phyloP scores from a whole-genome alignment of 2,113 vertebrate species.

The Phylloscopus trochiloides region DNA sequence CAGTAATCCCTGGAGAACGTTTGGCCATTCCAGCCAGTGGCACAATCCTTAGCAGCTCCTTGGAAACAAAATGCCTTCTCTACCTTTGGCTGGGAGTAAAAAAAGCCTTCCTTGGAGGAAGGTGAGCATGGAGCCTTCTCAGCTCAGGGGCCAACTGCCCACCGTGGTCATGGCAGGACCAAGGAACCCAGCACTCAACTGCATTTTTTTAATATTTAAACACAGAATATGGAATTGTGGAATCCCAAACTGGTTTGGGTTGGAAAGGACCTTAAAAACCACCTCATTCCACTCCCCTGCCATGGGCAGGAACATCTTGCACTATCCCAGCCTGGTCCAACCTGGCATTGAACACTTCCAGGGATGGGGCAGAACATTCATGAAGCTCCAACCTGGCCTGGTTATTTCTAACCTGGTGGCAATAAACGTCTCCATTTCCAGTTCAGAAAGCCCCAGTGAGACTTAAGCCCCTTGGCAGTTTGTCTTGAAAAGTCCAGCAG shows the following conservation, averaged over 20 bases:
- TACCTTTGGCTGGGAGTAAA: neutral
- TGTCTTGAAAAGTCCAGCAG: neutral
- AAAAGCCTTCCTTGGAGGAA: neutral
- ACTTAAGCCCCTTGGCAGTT: neutral
- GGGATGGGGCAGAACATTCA: neutral
- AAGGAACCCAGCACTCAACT: neutral
- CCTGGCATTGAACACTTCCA: neutral
- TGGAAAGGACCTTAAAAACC: neutral
- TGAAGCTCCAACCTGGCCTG: neutral
- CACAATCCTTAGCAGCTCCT: neutral
- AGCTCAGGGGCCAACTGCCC: neutral
- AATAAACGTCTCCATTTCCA: neutral
- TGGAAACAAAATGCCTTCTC: neutral
- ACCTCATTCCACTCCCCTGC: neutral
- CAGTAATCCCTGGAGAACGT: neutral
- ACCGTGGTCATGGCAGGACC: accelerated
- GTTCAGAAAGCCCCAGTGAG: neutral
- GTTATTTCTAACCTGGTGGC: neutral
- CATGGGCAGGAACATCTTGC: neutral
- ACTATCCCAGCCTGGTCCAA: neutral
- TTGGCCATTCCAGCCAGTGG: neutral
- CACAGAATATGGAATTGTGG: neutral
- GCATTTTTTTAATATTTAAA: neutral
- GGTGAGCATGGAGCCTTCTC: neutral
- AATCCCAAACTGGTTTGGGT: neutral